These are phyloP conservation scores for Austrolebias charrua DNA, from an alignment of 2,797 vertebrate genomes.

Conservation along the genomic window DNA sequence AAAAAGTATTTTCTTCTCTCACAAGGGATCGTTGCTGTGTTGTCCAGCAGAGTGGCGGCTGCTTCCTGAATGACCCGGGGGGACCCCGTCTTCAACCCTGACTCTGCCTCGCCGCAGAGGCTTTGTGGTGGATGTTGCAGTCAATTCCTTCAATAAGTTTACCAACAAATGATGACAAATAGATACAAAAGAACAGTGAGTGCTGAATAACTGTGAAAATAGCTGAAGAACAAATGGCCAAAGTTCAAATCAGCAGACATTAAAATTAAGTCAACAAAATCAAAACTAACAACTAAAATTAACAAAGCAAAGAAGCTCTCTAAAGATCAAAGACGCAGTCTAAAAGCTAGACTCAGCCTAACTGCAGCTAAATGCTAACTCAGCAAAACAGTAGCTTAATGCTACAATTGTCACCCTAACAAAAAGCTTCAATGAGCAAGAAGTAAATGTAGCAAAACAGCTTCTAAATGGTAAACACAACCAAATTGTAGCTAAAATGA, in stretches of 20 bases:
- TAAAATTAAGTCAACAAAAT: no score
- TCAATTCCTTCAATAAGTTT: slow-evolving; percentile 30
- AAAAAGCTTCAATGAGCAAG: not conserved
- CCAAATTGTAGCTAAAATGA: not conserved
- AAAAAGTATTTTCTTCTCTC: slow-evolving; percentile 46
- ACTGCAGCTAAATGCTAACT: no score
- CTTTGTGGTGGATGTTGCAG: slow-evolving; percentile 22
- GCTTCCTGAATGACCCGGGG: slow-evolving; percentile 38
- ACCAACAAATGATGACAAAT: slow-evolving; percentile 38
- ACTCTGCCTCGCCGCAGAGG: slow-evolving; percentile 35
- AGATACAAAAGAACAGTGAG: not conserved
- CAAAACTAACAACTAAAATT: no score
- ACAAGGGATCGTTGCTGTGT: slow-evolving; percentile 46
- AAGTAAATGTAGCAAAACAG: not conserved
- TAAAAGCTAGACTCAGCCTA: no score
- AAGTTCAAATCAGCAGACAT: no score
- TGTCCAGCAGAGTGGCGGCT: slow-evolving; percentile 34
- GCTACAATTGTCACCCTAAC: no score
- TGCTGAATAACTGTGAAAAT: no score
- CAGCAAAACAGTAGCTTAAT: no score
- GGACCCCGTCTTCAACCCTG: slow-evolving; percentile 41
- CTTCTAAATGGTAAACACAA: no score
- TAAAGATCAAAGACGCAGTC: no score
- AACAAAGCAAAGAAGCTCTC: no score
- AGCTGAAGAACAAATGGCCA: no score